Percentiles rank a stretch among this genome's conserved stretches.
Evolutionary conservation across 2,113 vertebrate genomes (phyloP).

Genomic region (Halichoerus grypus): DNA sequence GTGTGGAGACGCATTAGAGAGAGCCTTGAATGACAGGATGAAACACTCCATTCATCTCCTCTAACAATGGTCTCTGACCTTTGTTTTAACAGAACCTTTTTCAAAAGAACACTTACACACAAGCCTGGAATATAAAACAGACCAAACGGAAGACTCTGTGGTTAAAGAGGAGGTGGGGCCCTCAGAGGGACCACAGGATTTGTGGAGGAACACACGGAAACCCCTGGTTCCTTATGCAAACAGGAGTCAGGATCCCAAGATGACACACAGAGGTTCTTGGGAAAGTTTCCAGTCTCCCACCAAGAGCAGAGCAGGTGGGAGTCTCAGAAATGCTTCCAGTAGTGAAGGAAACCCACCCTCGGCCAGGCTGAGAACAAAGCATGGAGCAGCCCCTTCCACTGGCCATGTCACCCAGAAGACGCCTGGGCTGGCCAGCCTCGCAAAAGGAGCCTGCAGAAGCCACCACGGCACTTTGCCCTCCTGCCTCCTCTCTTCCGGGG

Average conservation of each 20-base stretch:
- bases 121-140: not conserved
- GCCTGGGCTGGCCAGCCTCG: rapidly evolving
- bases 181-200: not conserved
- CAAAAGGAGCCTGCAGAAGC: not conserved
- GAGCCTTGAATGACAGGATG: not conserved
- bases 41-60: not conserved
- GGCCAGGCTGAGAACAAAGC: not conserved
- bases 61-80: not conserved
- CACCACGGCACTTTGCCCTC: not conserved
- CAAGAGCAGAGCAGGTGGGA: not conserved
- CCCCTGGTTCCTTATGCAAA: not conserved
- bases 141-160: not conserved
- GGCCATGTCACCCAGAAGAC: not conserved
- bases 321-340: not conserved
- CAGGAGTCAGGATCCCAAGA: not conserved
- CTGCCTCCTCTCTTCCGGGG: not conserved
- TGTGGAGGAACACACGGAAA: not conserved
- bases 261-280: not conserved
- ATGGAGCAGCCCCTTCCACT: not conserved
- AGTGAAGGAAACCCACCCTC: not conserved
- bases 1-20: rapidly evolving
- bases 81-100: not conserved
- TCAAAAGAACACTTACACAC: not conserved
- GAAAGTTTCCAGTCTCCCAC: not conserved
- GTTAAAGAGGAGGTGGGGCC: not conserved